These are phyloP conservation scores for Macropus fuliginosus DNA, from an alignment of 2,797 vertebrate species.

Conservation along the genomic window DNA sequence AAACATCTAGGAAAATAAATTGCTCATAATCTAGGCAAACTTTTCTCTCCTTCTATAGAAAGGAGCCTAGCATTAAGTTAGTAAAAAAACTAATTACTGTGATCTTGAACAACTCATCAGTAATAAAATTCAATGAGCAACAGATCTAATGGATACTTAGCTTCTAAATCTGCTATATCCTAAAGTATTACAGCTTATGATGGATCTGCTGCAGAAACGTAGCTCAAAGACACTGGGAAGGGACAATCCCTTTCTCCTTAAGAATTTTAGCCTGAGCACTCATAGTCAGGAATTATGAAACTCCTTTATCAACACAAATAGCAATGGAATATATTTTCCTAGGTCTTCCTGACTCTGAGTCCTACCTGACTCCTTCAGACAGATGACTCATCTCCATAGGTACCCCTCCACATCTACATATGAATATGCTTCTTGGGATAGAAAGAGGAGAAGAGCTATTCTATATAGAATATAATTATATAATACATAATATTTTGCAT, in stretches of 20 bases:
- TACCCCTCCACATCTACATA: no score
- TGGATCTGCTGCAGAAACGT: neutral
- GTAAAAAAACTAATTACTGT: neutral
- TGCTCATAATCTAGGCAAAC: neutral
- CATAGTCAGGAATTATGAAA: no score
- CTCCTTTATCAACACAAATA: no score
- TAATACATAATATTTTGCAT: no score
- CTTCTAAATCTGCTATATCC: neutral
- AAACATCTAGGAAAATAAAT: neutral
- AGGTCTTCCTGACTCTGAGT: no score
- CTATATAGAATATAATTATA: no score
- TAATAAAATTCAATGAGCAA: neutral
- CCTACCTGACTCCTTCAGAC: no score
- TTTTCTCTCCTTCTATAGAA: neutral
- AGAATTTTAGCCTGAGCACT: neutral
- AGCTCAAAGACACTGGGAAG: neutral
- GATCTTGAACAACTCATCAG: neutral
- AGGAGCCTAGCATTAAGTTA: neutral
- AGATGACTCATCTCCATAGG: no score
- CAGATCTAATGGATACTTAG: neutral
- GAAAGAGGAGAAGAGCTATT: no score
- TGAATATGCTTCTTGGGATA: no score
- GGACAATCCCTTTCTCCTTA: neutral
- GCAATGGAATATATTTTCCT: no score
- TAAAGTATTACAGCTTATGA: neutral